Evolutionary conservation across 2,797 vertebrate species (phyloP).

Genomic region (Micropoecilia bifurca): DNA sequence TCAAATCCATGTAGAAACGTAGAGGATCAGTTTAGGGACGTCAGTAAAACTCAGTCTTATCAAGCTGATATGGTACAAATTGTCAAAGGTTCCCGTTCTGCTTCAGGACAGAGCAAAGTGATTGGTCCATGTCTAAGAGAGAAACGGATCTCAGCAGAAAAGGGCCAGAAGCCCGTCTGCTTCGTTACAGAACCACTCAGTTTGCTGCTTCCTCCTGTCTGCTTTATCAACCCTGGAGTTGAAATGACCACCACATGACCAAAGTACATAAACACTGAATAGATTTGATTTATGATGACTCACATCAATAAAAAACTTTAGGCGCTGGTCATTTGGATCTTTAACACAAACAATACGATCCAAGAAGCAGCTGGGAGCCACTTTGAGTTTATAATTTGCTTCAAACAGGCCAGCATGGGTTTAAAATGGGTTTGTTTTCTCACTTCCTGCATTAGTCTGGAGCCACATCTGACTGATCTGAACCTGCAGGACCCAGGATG

Average conservation of each 20-base stretch:
- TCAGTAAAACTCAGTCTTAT: constrained; percentile 27
- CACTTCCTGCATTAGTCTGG: background rate
- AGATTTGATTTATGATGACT: no score
- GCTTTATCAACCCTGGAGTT: background rate
- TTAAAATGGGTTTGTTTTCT: background rate
- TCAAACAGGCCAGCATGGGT: background rate
- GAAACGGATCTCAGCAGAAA: constrained; percentile 35
- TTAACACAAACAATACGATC: background rate
- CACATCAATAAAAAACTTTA: background rate
- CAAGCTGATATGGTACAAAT: constrained; percentile 38
- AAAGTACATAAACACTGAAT: background rate
- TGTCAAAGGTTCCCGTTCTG: constrained; percentile 33
- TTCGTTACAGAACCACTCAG: constrained; percentile 21
- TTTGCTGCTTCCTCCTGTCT: background rate
- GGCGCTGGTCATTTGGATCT: background rate
- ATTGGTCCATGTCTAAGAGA: constrained; percentile 23
- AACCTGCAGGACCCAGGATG: background rate
- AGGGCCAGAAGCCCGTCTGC: constrained; percentile 24
- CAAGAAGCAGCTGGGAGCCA: background rate
- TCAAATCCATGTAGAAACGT: background rate
- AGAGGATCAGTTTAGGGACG: background rate
- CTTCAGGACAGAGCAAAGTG: constrained; percentile 43
- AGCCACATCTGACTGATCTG: background rate
- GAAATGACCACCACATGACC: background rate
- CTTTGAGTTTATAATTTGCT: no score